These are phyloP conservation scores for Chascanopsetta lugubris DNA, from an alignment of 2,113 vertebrate genomes.

Conservation along the genomic window DNA sequence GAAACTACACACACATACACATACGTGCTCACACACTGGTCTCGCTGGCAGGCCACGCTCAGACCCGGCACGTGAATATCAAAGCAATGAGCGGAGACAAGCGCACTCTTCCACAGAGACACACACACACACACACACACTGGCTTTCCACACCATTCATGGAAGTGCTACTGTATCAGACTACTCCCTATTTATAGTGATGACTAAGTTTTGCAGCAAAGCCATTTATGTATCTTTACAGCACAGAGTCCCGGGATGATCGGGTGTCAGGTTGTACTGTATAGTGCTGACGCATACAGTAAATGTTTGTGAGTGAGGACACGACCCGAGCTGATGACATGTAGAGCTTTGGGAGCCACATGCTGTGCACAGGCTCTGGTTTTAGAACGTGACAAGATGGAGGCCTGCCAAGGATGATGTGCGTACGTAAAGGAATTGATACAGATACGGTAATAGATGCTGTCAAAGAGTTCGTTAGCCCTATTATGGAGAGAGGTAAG, in stretches of 20 bases:
- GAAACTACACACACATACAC: constrained; percentile 20
- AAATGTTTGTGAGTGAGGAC: constrained; percentile 17
- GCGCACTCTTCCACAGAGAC: constrained; percentile 23
- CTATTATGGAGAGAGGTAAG: too few relatives aligned
- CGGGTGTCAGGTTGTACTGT: not conserved
- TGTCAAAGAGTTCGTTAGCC: too few relatives aligned
- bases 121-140: constrained; percentile 26
- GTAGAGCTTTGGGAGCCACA: too few relatives aligned
- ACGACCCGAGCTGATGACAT: not conserved
- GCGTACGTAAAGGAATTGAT: not conserved
- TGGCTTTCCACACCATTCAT: constrained; percentile 70
- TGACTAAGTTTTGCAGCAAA: constrained; percentile 46
- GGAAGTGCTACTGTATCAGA: constrained; percentile 55
- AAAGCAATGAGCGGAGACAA: constrained; percentile 43
- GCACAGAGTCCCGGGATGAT: constrained; percentile 18
- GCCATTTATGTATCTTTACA: constrained; percentile 48
- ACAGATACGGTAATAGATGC: too few relatives aligned
- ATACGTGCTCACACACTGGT: constrained; percentile 30
- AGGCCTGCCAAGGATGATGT: not conserved
- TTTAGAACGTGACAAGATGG: not conserved
- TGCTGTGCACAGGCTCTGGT: not conserved
- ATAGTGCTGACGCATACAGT: constrained; percentile 4
- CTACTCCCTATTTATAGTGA: constrained; percentile 62
- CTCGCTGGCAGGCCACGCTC: constrained; percentile 44
- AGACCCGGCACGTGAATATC: constrained; percentile 53